Conservation (phyloP, 2,888 invertebrate species). For the Drosophila kuntzei region DNA sequence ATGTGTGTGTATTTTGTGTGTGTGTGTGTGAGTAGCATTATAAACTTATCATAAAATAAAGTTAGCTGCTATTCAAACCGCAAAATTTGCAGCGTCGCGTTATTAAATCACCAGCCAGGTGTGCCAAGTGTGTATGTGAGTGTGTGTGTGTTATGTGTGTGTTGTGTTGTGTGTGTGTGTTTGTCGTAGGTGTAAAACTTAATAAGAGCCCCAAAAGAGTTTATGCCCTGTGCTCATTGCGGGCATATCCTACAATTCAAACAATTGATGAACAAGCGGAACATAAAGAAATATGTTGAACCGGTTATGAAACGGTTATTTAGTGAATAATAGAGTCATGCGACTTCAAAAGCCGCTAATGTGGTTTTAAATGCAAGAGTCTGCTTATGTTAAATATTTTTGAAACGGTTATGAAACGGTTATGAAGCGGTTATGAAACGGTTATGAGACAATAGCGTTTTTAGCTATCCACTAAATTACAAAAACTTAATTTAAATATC, state of each 20-base stretch:
- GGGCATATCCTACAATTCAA: constrained; percentile 22
- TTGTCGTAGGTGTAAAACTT: constrained; percentile 36
- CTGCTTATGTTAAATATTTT: no score
- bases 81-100: constrained; percentile 64
- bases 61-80: constrained; percentile 70
- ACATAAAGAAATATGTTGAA: background rate
- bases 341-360: background rate
- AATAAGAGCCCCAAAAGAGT: constrained; percentile 40
- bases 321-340: background rate
- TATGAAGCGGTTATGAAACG: background rate
- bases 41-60: constrained; percentile 76
- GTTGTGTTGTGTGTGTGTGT: constrained; percentile 33
- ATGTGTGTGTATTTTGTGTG: constrained; percentile 8
- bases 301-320: background rate
- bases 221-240: background rate
- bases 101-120: constrained; percentile 67
- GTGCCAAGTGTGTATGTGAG: constrained; percentile 3
- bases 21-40: constrained; percentile 47
- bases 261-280: background rate
- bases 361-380: background rate
- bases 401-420: background rate
- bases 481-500: no score
- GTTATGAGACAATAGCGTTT: background rate
- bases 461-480: no score
- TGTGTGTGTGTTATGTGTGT: constrained; percentile 26